phyloP scores from a whole-genome alignment of 2,797 vertebrate species.

The Tympanoctomys barrerae region DNA sequence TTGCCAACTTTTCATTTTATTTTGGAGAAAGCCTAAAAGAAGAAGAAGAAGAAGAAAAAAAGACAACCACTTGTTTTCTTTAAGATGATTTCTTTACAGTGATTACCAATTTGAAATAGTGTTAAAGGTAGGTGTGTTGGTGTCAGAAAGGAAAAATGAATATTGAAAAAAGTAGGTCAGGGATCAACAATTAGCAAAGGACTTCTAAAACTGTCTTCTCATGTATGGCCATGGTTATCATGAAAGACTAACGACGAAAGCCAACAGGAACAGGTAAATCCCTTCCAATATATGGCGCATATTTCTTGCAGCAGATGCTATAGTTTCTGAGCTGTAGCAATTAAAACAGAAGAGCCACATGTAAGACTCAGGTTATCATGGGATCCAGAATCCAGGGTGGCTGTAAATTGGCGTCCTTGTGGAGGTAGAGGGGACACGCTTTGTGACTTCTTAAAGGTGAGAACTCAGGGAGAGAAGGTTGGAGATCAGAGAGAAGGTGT shows the following conservation, averaged over 20 bases:
- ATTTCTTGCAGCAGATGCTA: neutral
- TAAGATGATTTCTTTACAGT: conserved; percentile 17
- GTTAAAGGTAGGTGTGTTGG: neutral
- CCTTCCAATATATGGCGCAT: neutral
- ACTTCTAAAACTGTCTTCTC: neutral
- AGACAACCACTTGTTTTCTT: neutral
- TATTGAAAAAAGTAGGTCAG: neutral
- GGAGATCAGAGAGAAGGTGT: neutral
- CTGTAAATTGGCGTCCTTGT: neutral
- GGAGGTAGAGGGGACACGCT: neutral
- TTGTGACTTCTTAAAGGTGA: neutral
- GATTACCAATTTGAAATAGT: conserved; percentile 19
- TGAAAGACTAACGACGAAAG: neutral
- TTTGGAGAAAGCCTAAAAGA: conserved; percentile 67
- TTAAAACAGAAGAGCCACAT: neutral
- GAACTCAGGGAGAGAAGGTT: neutral
- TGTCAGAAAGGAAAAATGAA: neutral
- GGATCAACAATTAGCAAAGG: neutral
- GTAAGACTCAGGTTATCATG: neutral
- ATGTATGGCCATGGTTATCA: neutral
- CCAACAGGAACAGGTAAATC: neutral
- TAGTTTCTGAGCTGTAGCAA: neutral
- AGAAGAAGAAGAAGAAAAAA: conserved; percentile 14
- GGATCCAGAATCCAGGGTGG: neutral
- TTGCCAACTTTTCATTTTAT: conserved; percentile 69